phyloP scores from a whole-genome alignment of 2,888 invertebrate genomes.

The Erebia ligea region DNA sequence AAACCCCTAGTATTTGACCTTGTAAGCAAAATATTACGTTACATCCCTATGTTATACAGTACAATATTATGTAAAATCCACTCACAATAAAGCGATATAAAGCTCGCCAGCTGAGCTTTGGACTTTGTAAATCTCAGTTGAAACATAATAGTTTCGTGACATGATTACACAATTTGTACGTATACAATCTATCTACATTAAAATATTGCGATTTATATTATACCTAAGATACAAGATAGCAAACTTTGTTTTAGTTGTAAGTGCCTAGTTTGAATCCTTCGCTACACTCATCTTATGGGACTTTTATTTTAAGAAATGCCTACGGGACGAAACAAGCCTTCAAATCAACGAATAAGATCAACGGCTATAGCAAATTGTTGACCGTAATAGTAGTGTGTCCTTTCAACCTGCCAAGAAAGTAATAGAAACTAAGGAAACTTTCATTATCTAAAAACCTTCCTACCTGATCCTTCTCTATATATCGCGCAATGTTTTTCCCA shows the following conservation, averaged over 20 bases:
- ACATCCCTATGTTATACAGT: neutral
- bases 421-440: slow-evolving; percentile 25
- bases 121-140: slow-evolving; percentile 9
- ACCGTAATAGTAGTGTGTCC: slow-evolving; percentile 42
- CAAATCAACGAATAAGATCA: no score
- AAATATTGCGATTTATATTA: no score
- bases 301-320: no score
- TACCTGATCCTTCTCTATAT: neutral
- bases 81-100: slow-evolving; percentile 2
- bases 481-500: no score
- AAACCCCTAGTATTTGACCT: neutral
- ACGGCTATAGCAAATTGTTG: slow-evolving; percentile 22
- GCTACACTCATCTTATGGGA: no score
- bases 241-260: no score
- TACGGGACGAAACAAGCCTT: no score
- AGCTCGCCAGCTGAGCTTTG: slow-evolving; percentile 2
- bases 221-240: no score
- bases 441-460: neutral
- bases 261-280: no score
- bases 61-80: slow-evolving; percentile 9
- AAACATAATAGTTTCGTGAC: slow-evolving; percentile 16
- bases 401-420: slow-evolving; percentile 10
- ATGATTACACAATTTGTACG: slow-evolving; percentile 7
- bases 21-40: neutral
- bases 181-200: neutral